Base-by-base conservation (phyloP, 2,888 invertebrate genomes). In the Melanchra persicariae region DNA sequence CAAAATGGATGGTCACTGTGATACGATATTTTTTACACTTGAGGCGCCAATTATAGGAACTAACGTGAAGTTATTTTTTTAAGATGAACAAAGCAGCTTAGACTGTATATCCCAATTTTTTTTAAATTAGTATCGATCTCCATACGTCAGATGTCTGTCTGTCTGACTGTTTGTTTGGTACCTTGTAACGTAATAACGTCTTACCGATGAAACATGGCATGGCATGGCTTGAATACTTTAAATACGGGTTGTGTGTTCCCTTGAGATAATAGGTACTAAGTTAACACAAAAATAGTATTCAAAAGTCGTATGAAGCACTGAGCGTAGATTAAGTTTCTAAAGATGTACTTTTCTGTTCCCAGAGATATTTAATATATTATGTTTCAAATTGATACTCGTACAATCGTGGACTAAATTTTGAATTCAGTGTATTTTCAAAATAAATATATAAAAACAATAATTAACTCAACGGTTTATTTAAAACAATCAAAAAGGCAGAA, bases 11-110 rank as follows among this genome's bases (percentile, higher is more conserved):
- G 12, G 64, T 54, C 55, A 62, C 51, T 24, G 15, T 57, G 47
- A 76, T 47, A 59, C 0, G 45, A 24, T 6, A 59, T 24, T 8
- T 59, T 26, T 12, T 73, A 79, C 78, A 73, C 54, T 57, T 65
- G 37, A 60, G 45, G 77, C 19, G 15, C 61, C 12, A 81, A 52
- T 65, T 24, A 60, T 49, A 24, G 55, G 34, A 57, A n/a, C 40
- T 43, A 2, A n/a, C 0, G 24, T 63, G 17, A 8, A 73, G 19
- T 8, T n/a, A n/a, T n/a, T n/a, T n/a, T n/a, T n/a, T n/a, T n/a
- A n/a, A n/a, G n/a, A n/a, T n/a, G n/a, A 24, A 7, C 10, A 30
- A 61, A 30, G 4, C 22, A 19, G 22, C 7, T 51, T 10, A 6
- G 22, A 49, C 17, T 34, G 30, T n/a, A 26, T 1, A 45, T 40